Percentiles rank a stretch among this genome's conserved stretches.
These are phyloP conservation scores for Helicoverpa armigera DNA, from an alignment of 1,140 invertebrate genomes.

Conservation along the genomic window DNA sequence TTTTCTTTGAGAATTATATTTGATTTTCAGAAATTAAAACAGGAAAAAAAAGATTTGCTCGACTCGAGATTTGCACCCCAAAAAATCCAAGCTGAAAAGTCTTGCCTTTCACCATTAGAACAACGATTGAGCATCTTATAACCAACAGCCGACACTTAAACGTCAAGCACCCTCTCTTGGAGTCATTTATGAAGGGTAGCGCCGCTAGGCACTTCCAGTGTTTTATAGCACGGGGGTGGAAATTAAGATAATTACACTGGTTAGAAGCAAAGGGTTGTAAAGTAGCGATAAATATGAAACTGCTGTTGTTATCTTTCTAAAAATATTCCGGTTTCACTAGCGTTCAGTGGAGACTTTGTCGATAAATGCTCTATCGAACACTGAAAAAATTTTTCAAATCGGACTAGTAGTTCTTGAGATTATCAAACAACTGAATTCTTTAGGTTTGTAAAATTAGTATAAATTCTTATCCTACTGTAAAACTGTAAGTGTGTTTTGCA, in stretches of 20 bases:
- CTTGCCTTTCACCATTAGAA: too few species aligned
- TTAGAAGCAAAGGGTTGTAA: neutral
- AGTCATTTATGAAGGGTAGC: constrained; percentile 8
- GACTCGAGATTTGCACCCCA: neutral
- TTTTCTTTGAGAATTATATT: too few species aligned
- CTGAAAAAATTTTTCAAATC: too few species aligned
- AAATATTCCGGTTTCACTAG: neutral
- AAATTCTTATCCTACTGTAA: too few species aligned
- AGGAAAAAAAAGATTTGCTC: too few species aligned
- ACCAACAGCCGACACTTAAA: neutral
- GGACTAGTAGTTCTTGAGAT: too few species aligned
- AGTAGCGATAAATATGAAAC: constrained; percentile 24
- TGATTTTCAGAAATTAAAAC: too few species aligned
- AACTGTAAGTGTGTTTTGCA: too few species aligned
- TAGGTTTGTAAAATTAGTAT: too few species aligned
- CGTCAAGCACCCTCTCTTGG: neutral
- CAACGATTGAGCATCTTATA: neutral
- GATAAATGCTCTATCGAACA: too few species aligned
- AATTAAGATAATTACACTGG: constrained; percentile 24
- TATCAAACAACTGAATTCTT: too few species aligned
- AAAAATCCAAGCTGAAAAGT: neutral
- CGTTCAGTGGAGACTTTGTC: too few species aligned
- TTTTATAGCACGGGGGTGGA: neutral
- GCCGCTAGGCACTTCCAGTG: neutral
- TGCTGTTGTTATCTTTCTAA: neutral